Conservation (phyloP, 2,113 vertebrate species). For the Hippocampus abdominalis region DNA sequence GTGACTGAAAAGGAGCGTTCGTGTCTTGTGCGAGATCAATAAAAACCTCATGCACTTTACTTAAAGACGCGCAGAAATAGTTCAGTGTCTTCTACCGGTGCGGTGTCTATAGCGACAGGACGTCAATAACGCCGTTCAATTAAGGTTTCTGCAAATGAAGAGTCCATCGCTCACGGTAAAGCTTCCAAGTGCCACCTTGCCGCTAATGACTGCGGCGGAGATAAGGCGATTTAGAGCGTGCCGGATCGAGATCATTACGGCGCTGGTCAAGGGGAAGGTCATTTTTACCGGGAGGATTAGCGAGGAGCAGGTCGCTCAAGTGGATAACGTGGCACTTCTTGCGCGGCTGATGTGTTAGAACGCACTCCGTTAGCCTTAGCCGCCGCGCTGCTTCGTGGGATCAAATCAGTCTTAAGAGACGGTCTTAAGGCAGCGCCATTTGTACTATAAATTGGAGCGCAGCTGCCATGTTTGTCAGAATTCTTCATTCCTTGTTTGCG, state of each 20-base stretch:
- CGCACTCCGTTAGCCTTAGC: constrained; percentile 21
- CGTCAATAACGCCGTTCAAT: not conserved
- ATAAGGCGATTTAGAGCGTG: constrained; percentile 64
- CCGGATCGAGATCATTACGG: constrained; percentile 64
- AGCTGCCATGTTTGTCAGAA: too few relatives aligned
- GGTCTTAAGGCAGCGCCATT: too few relatives aligned
- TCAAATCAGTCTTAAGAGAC: too few relatives aligned
- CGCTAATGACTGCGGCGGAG: constrained; percentile 69
- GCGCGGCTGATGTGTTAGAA: constrained; percentile 5
- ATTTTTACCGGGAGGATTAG: constrained; percentile 61
- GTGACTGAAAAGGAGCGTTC: not conserved
- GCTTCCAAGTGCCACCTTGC: constrained; percentile 61
- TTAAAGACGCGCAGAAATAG: not conserved
- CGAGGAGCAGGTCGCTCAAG: constrained; percentile 38
- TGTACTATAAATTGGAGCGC: too few relatives aligned
- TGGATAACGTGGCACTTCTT: constrained; percentile 30
- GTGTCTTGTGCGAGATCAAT: not conserved
- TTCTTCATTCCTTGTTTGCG: too few relatives aligned
- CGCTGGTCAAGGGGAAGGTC: constrained; percentile 68
- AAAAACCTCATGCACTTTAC: not conserved
- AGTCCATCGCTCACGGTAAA: constrained; percentile 54
- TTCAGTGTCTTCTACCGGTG: not conserved
- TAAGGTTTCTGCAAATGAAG: not conserved
- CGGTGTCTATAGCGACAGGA: not conserved
- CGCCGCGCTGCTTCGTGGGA: not conserved